Evolutionary conservation across 2,113 vertebrate species (phyloP), one percentile per base, ranked within the genome.

Genomic region (Propithecus coquereli): DNA sequence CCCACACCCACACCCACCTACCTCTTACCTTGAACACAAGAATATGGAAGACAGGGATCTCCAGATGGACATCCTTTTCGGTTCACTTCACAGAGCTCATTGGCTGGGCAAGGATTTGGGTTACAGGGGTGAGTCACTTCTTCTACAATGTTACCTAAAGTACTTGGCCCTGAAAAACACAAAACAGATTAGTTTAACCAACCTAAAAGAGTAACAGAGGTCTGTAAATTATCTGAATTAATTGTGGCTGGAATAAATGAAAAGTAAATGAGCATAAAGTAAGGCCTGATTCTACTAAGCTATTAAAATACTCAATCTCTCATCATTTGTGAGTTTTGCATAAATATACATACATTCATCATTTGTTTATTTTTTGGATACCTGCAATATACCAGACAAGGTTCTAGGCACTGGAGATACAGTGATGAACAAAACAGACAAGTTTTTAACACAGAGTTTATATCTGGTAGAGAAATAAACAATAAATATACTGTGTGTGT

Each of bases 71-170:
- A 99, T 34, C 99, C 99, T 93, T 99, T 99, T 79, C 99, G 98
- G 94, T 99, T 99, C 10, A 99, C 99, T 97, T 99, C 99, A 97
- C 99, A 99, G 16, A 99, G 92, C 93, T 99, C 99, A 98, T 98
- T 99, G 95, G 99, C 99, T 32, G 99, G 99, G 97, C 99, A 99
- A 22, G 99, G 99, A 97, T 99, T 99, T 14, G 99, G 99, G 96
- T 99, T 99, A 98, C 99, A 99, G 5, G 99, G 99, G 96, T 99
- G 99, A 91, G 99, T 99, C 77, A 99, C 99, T 97, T 99, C 99
- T 95, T 99, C 99, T 25, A 99, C 96, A 61, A 99, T 97, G 95
- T 98, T 99, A 40, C 98, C 99, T 47, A 99, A 97, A 88, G 99
- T 97, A 98, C 99, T 99, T 83, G 99, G 99, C 66, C 98, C 99